A percentile compares a stretch with the other conserved stretches of the same genome.
phyloP scores from a whole-genome alignment of 2,113 vertebrate species.

The Craseonycteris thonglongyai region DNA sequence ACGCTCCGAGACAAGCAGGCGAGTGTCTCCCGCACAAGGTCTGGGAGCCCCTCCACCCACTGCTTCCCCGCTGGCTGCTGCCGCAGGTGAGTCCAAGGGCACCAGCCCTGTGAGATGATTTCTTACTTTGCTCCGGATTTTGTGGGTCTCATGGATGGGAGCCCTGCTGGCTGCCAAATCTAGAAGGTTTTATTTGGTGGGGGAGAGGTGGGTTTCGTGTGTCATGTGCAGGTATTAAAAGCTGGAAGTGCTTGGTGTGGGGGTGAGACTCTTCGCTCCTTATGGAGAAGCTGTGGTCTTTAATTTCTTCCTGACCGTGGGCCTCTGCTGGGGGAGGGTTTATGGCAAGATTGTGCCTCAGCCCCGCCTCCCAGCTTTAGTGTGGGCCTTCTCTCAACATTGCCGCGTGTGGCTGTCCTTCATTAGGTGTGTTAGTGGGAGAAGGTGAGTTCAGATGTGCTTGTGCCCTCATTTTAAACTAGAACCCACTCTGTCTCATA shows the following conservation, averaged over 20 bases:
- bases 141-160: neutral
- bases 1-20: neutral
- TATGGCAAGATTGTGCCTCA: neutral
- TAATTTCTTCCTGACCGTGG: neutral
- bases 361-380: no score
- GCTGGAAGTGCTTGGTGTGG: neutral
- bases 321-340: neutral
- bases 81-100: neutral
- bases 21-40: neutral
- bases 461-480: neutral
- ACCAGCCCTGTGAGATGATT: neutral
- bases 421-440: neutral
- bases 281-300: neutral
- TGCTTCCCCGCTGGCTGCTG: neutral
- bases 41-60: accelerated
- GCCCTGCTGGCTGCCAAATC: neutral
- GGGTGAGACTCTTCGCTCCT: neutral
- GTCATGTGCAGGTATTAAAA: neutral
- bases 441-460: neutral
- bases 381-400: neutral
- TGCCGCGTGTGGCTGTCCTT: no score
- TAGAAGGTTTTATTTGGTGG: no score
- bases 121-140: neutral
- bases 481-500: neutral
- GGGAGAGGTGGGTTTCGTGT: no score